A percentile compares a stretch with the other conserved stretches of the same genome.
Evolutionary conservation across 2,888 invertebrate species (phyloP).

Genomic region (Embidobia sp.): DNA sequence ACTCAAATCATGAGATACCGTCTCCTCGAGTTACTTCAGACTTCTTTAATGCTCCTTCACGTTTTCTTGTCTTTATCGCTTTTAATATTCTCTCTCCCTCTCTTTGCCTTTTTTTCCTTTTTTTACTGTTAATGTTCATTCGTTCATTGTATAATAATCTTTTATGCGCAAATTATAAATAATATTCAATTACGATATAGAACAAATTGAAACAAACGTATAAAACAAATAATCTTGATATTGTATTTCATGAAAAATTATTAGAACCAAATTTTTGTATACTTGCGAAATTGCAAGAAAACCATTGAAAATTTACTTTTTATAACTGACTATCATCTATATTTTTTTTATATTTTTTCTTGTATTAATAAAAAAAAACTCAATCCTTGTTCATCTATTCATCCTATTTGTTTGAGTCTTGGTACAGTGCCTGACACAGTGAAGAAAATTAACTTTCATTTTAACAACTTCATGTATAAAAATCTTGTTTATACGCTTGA

Average conservation of each 20-base stretch:
- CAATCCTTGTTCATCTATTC: conserved; percentile 38
- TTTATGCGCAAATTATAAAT: conserved; percentile 23
- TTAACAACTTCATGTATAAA: conserved; percentile 2
- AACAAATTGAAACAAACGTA: not conserved
- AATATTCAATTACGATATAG: not conserved
- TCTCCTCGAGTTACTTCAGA: conserved; percentile 23
- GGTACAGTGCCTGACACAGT: conserved; percentile 21
- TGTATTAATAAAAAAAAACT: conserved; percentile 11
- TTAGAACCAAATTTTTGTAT: too few species aligned
- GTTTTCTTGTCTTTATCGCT: conserved; percentile 19
- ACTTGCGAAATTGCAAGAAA: too few species aligned
- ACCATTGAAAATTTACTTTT: too few species aligned
- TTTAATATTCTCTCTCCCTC: not conserved
- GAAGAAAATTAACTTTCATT: conserved; percentile 22
- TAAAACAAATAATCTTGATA: too few species aligned
- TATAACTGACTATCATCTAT: too few species aligned
- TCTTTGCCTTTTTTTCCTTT: not conserved
- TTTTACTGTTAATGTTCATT: conserved; percentile 15
- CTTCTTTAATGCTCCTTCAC: conserved; percentile 28
- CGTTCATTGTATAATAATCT: conserved; percentile 32
- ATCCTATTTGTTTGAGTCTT: conserved; percentile 35
- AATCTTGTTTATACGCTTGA: too few species aligned
- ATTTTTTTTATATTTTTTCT: too few species aligned
- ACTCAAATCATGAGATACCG: conserved; percentile 49
- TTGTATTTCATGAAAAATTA: too few species aligned